Percentiles rank a stretch among this genome's conserved stretches.
phyloP scores from a whole-genome alignment of 2,888 invertebrate genomes.

The Nebria salina region DNA sequence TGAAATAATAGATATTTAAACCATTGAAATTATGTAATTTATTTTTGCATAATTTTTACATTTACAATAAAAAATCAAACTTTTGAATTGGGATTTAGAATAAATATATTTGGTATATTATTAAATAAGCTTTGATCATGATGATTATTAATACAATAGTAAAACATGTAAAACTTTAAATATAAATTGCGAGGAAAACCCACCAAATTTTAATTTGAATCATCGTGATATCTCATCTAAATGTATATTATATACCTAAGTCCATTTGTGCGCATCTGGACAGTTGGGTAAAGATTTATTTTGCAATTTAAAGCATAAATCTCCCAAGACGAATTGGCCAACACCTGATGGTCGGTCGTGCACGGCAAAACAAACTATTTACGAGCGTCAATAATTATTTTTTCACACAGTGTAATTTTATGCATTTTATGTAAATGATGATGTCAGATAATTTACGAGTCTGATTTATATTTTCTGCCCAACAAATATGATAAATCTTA shows the following conservation, averaged over 20 bases:
- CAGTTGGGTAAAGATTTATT: background rate
- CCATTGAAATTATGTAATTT: too few relatives aligned
- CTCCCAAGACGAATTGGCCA: background rate
- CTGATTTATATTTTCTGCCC: background rate
- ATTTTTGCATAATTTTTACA: too few relatives aligned
- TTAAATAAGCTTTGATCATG: too few relatives aligned
- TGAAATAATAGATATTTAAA: too few relatives aligned
- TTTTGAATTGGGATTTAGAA: too few relatives aligned
- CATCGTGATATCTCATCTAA: background rate
- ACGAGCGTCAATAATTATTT: conserved; percentile 1
- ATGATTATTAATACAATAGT: too few relatives aligned
- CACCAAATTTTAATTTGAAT: background rate
- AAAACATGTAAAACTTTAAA: background rate
- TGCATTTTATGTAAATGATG: background rate
- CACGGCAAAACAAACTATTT: background rate
- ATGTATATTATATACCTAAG: background rate
- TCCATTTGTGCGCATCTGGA: background rate
- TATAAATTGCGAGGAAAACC: background rate
- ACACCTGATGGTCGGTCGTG: background rate
- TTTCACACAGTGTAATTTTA: background rate
- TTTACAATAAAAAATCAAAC: too few relatives aligned
- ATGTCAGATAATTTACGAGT: background rate
- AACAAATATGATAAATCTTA: background rate
- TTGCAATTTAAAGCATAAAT: background rate
- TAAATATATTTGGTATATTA: too few relatives aligned